Base-by-base conservation (phyloP, 1,140 invertebrate species). In the Macrotrachela quadricornifera region DNA sequence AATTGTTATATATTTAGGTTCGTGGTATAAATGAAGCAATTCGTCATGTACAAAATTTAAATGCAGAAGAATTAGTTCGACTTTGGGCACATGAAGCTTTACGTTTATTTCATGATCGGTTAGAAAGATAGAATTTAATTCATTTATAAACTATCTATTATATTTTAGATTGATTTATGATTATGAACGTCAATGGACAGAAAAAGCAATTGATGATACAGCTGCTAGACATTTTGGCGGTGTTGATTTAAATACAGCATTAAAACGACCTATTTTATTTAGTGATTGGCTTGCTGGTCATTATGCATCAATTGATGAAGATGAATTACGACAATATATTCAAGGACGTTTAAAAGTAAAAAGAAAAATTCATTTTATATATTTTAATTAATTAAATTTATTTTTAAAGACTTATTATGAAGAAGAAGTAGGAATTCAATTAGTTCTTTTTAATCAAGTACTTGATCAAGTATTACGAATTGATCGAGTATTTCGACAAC, bases 271-370 rank as follows among this genome's bases (percentile, higher is more conserved):
- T 0, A 90, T 95, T 60, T 71, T 99, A 4, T 99, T 94, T 74
- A 92, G 85, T 61, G 96, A 96, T 67, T 99, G 94, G 94, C 71
- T 97, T 11, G 87, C 84, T 21, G 96, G 95, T 69, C 86, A 99
- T 69, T 99, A 99, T 63, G 76, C 90, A 39, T 90, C 94, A 0
- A 91, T 97, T 1, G 82, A 88, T 54, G 78, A 87, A 60, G 85
- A 95, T 65, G 83, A 90, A 64, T 72, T 99, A 8, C 73, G 90
- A 30, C 86, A 96, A 64, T 97, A 97, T 65, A 87, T 94, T 18
- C 84, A 88, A 63, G 92, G 92, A 46, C 77, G 94, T 56, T 75
- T 99, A 0, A 95, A 90, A 74, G 82, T 30, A 30, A 4, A 30
- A 4, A 30, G 21, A 30, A 30, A 30, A n/a, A n/a, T n/a, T n/a